Evolutionary conservation across 2,797 vertebrate genomes (phyloP).

Genomic region (Gymnopithys bicolor): DNA sequence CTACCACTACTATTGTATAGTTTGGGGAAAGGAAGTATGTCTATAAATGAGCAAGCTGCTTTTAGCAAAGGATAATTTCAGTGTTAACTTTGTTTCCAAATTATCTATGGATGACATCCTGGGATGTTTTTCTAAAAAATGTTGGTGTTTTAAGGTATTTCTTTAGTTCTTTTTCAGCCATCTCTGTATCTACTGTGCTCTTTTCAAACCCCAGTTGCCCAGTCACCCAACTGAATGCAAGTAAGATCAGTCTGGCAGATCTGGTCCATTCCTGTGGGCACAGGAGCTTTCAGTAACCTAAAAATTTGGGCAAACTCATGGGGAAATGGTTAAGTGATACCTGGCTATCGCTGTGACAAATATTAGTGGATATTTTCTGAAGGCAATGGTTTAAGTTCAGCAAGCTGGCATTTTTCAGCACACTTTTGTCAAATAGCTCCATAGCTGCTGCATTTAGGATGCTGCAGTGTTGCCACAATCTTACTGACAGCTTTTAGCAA

Average conservation of each 20-base stretch:
- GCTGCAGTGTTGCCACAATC: neutral
- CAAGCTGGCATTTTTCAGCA: neutral
- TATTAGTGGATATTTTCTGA: neutral
- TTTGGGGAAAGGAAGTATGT: neutral
- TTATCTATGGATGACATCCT: neutral
- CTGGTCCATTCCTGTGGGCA: neutral
- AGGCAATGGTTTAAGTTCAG: neutral
- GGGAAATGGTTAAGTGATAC: neutral
- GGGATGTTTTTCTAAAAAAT: neutral
- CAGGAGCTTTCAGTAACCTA: neutral
- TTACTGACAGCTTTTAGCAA: conserved; percentile 25
- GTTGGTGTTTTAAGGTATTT: neutral
- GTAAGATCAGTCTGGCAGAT: neutral
- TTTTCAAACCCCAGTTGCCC: neutral
- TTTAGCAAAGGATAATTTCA: neutral
- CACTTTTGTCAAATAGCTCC: neutral
- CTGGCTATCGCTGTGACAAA: neutral
- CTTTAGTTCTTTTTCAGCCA: neutral
- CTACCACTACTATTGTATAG: neutral
- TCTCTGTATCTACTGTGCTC: neutral
- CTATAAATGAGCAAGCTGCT: neutral
- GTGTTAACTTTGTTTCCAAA: neutral
- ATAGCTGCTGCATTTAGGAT: neutral
- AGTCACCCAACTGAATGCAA: neutral
- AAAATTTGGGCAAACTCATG: neutral